Evolutionary conservation across 2,797 vertebrate genomes (phyloP).

Genomic region (Masticophis lateralis): DNA sequence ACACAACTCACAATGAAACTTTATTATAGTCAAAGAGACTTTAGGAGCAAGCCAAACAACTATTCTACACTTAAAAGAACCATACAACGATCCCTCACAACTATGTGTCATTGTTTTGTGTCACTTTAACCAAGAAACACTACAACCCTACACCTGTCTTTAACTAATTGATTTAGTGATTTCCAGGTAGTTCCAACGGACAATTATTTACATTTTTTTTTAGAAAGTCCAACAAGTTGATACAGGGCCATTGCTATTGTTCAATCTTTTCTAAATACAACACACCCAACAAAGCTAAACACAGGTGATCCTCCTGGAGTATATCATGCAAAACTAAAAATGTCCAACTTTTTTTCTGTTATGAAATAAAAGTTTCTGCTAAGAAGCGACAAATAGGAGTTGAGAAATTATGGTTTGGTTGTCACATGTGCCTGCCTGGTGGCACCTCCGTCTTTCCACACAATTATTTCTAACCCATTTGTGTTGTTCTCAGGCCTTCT

Average conservation of each 20-base stretch:
- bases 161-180: neutral
- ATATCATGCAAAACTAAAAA: neutral
- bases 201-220: neutral
- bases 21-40: neutral
- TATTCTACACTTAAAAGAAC: neutral
- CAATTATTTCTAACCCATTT: neutral
- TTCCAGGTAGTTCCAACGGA: neutral
- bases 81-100: neutral
- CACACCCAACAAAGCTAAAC: neutral
- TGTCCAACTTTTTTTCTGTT: neutral
- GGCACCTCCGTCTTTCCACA: neutral
- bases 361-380: neutral
- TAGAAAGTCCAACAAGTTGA: neutral
- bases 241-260: neutral
- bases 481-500: neutral
- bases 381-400: neutral
- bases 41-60: neutral
- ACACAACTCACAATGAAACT: neutral
- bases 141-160: neutral
- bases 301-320: neutral
- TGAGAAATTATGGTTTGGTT: neutral
- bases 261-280: neutral
- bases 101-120: neutral
- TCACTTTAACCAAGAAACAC: neutral
- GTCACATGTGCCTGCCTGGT: neutral